These are phyloP conservation scores for Sebastes nivosus DNA, from an alignment of 2,797 vertebrate species.

Conservation along the genomic window DNA sequence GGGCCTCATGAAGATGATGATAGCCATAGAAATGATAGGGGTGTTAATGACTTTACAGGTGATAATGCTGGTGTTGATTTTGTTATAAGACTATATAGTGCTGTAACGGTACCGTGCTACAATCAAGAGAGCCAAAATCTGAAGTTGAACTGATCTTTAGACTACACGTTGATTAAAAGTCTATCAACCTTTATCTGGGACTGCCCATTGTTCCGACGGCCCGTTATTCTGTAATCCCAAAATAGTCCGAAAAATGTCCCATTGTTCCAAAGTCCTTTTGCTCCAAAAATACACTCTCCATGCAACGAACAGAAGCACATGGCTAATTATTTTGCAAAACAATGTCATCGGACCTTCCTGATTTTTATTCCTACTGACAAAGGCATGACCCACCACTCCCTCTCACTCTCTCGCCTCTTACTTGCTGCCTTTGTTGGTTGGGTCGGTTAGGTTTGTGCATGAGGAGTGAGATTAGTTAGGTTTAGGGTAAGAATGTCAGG, in stretches of 20 bases:
- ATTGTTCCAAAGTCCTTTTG: not conserved
- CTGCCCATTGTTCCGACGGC: not conserved
- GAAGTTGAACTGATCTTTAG: not conserved
- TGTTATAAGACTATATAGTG: not conserved
- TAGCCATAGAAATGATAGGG: not conserved
- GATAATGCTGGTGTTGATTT: not conserved
- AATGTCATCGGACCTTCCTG: not conserved
- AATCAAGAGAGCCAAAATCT: not conserved
- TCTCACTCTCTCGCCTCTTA: not conserved
- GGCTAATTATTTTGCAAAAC: not conserved
- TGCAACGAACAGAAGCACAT: not conserved
- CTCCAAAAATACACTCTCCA: not conserved
- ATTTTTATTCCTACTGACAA: not conserved
- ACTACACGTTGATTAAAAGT: not conserved
- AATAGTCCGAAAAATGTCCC: not conserved
- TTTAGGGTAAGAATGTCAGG: too few species aligned
- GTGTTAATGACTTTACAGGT: not conserved
- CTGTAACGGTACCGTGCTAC: not conserved
- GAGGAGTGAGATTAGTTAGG: not conserved
- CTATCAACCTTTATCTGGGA: not conserved
- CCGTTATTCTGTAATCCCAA: not conserved
- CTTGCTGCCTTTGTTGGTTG: not conserved
- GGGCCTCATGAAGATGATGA: not conserved
- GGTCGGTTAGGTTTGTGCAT: not conserved
- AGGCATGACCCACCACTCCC: not conserved